Conservation (phyloP, 1,140 invertebrate genomes). For the Drosophila trapezifrons region DNA sequence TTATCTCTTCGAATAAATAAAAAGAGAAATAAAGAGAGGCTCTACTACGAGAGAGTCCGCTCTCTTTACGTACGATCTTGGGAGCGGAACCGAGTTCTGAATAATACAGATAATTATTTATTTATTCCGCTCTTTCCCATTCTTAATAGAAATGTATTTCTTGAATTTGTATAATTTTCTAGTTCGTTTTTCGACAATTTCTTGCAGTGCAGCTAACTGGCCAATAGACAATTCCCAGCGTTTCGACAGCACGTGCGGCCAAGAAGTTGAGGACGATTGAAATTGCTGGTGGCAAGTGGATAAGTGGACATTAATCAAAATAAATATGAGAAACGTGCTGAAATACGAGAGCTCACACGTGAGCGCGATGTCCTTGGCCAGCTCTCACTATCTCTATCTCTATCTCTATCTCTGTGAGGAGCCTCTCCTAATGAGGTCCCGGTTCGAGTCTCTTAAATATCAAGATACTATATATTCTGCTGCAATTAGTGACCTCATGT, state of each 20-base stretch:
- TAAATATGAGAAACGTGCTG: slow-evolving; percentile 81
- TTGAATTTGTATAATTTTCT: neutral
- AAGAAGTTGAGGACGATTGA: slow-evolving; percentile 69
- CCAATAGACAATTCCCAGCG: slow-evolving; percentile 65
- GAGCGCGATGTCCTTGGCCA: slow-evolving; percentile 11
- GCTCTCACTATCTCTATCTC: neutral
- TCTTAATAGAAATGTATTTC: too few relatives aligned
- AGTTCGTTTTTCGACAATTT: neutral
- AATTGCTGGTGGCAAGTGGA: slow-evolving; percentile 80
- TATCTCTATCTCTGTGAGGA: neutral
- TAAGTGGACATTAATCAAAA: slow-evolving; percentile 82
- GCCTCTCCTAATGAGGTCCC: slow-evolving; percentile 17
- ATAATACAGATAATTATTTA: too few relatives aligned
- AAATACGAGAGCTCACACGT: slow-evolving; percentile 63
- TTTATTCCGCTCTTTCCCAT: too few relatives aligned
- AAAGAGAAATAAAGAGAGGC: too few relatives aligned
- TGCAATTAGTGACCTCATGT: slow-evolving; percentile 27
- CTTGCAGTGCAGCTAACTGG: slow-evolving; percentile 53
- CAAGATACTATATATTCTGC: neutral
- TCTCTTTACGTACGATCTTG: too few relatives aligned
- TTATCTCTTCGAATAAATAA: too few relatives aligned
- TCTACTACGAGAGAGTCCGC: too few relatives aligned
- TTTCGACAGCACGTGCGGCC: slow-evolving; percentile 37
- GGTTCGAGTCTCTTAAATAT: slow-evolving; percentile 2
- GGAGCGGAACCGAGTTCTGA: too few relatives aligned